Conservation (phyloP, 2,113 vertebrate species). For the Sialia sialis region DNA sequence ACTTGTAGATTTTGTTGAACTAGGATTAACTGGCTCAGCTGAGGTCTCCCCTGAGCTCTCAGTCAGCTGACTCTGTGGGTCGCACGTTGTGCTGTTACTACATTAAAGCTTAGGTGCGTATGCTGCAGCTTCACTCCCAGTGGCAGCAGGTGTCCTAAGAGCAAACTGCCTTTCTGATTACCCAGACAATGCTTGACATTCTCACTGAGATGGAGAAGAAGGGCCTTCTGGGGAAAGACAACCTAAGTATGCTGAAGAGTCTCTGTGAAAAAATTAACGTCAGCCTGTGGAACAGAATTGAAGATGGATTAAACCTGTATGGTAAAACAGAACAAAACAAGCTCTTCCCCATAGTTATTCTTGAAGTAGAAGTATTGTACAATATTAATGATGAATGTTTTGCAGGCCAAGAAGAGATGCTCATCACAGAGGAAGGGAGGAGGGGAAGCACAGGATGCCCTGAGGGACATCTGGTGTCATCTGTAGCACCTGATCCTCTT, state of each 20-base stretch:
- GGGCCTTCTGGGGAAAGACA: conserved; percentile 41
- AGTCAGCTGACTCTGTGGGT: neutral
- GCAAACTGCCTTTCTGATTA: conserved; percentile 21
- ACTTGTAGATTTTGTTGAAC: neutral
- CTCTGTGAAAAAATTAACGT: conserved; percentile 48
- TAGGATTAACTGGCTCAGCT: neutral
- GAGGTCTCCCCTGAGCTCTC: neutral
- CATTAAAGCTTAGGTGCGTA: neutral
- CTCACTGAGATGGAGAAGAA: conserved; percentile 78
- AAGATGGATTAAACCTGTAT: conserved; percentile 14
- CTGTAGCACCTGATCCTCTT: neutral
- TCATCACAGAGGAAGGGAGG: neutral
- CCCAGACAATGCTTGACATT: conserved; percentile 68
- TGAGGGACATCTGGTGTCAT: neutral
- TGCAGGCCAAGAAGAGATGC: conserved; percentile 37
- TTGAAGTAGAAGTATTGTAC: neutral
- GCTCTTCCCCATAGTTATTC: neutral
- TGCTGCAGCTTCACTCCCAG: neutral
- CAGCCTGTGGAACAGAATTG: conserved; percentile 61
- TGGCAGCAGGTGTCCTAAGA: neutral
- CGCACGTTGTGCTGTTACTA: neutral
- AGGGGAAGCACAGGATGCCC: neutral
- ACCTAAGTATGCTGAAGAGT: conserved; percentile 44
- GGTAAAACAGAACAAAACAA: conserved; percentile 11
- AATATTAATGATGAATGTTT: neutral